phyloP scores from a whole-genome alignment of 1,140 invertebrate genomes.

The Lycorma delicatula region DNA sequence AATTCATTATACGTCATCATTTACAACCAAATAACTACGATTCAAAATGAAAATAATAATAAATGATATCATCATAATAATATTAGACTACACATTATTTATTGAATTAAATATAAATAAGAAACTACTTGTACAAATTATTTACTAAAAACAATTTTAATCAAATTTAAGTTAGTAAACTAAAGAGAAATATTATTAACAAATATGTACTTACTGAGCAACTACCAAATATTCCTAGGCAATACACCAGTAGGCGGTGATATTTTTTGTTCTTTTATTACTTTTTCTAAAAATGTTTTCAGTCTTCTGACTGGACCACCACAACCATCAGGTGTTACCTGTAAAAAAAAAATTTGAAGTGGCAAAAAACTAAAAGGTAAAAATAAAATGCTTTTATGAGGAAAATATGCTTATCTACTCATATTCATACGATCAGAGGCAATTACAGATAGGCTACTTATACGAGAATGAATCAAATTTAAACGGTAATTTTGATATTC shows the following conservation, averaged over 20 bases:
- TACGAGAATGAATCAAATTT: background rate
- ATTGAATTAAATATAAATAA: too few relatives aligned
- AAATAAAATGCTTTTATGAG: background rate
- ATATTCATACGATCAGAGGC: too few relatives aligned
- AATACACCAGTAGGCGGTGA: constrained; percentile 55
- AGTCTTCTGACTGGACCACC: constrained; percentile 66
- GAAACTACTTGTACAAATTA: too few relatives aligned
- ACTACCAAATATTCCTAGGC: constrained; percentile 56
- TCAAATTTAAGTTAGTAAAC: too few relatives aligned
- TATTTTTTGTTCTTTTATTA: constrained; percentile 51
- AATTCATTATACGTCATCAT: too few relatives aligned
- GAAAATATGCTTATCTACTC: background rate
- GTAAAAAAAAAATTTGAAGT: constrained; percentile 15
- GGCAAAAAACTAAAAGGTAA: background rate
- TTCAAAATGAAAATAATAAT: too few relatives aligned
- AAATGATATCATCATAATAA: too few relatives aligned
- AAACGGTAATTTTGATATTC: background rate
- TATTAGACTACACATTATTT: too few relatives aligned
- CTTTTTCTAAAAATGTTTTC: constrained; percentile 61
- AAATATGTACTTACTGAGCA: too few relatives aligned
- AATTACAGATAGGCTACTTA: background rate
- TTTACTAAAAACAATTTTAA: too few relatives aligned
- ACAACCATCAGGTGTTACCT: constrained; percentile 40
- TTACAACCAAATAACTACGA: too few relatives aligned
- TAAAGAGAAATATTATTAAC: too few relatives aligned